Percentiles rank a stretch among this genome's conserved stretches.
Evolutionary conservation across 2,888 invertebrate species (phyloP).

Genomic region (Drosophila peninsularis): DNA sequence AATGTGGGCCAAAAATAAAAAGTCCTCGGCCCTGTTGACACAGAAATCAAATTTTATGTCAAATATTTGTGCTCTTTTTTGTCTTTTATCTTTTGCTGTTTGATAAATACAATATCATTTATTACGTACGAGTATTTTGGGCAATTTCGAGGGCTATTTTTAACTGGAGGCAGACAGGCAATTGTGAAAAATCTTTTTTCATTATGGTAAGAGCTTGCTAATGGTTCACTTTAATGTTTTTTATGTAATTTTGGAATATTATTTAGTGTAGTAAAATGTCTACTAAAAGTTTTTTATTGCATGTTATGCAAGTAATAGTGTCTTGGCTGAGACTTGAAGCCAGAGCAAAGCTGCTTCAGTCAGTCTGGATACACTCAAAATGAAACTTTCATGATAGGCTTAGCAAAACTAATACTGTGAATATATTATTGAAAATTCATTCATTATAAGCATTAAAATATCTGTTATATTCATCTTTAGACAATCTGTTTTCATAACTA

Average conservation of each 20-base stretch:
- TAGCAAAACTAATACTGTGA: too few species aligned
- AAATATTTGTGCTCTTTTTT: slow-evolving; percentile 41
- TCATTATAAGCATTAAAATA: too few species aligned
- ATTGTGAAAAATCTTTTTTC: neutral
- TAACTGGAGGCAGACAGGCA: neutral
- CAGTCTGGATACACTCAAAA: too few species aligned
- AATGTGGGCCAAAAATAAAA: slow-evolving; percentile 54
- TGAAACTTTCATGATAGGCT: too few species aligned
- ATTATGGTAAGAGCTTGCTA: neutral
- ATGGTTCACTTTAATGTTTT: too few species aligned
- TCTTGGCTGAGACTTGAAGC: too few species aligned
- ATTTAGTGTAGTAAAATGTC: neutral
- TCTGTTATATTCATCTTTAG: too few species aligned
- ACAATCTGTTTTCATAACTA: too few species aligned
- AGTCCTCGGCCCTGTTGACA: slow-evolving; percentile 24
- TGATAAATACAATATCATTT: neutral
- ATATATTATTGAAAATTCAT: too few species aligned
- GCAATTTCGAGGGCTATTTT: neutral
- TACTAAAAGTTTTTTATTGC: neutral
- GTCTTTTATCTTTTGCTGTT: slow-evolving; percentile 2
- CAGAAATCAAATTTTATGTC: slow-evolving; percentile 49
- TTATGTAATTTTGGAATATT: too few species aligned
- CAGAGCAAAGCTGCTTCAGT: too few species aligned
- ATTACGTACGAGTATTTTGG: neutral
- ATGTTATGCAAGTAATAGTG: neutral